Evolutionary conservation across 2,113 vertebrate species (phyloP).

Genomic region (Halcyon senegalensis): DNA sequence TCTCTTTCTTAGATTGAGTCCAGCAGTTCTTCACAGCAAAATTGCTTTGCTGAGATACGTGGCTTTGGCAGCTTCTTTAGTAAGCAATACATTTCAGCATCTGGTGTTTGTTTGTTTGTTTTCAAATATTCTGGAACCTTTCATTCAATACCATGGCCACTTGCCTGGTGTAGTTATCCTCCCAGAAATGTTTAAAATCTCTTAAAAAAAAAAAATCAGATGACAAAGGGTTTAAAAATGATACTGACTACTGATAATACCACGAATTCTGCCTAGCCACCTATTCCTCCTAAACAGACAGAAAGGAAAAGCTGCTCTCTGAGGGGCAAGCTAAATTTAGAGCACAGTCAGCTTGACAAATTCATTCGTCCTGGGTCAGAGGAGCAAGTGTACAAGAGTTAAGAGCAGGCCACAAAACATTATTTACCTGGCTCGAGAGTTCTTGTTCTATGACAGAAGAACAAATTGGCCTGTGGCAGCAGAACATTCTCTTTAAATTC

Average conservation of each 20-base stretch:
- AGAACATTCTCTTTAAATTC: not conserved
- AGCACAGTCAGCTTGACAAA: not conserved
- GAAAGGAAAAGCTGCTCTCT: not conserved
- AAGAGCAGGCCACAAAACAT: not conserved
- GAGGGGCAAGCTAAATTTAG: not conserved
- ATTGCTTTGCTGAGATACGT: not conserved
- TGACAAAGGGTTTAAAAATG: not conserved
- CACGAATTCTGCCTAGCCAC: not conserved
- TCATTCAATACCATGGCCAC: not conserved
- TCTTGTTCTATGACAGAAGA: not conserved
- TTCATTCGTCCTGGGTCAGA: rapidly evolving
- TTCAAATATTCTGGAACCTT: not conserved
- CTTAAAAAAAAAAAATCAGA: not conserved
- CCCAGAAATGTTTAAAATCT: not conserved
- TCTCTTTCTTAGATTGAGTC: not conserved
- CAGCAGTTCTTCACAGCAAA: not conserved
- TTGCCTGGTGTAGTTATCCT: not conserved
- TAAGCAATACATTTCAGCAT: not conserved
- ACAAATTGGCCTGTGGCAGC: not conserved
- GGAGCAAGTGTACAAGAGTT: not conserved
- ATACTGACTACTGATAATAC: not conserved
- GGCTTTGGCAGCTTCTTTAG: not conserved
- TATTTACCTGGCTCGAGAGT: not conserved
- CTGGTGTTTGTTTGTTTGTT: not conserved
- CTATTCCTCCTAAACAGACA: not conserved